phyloP scores from a whole-genome alignment of 2,113 vertebrate species.

The Ammospiza nelsoni region DNA sequence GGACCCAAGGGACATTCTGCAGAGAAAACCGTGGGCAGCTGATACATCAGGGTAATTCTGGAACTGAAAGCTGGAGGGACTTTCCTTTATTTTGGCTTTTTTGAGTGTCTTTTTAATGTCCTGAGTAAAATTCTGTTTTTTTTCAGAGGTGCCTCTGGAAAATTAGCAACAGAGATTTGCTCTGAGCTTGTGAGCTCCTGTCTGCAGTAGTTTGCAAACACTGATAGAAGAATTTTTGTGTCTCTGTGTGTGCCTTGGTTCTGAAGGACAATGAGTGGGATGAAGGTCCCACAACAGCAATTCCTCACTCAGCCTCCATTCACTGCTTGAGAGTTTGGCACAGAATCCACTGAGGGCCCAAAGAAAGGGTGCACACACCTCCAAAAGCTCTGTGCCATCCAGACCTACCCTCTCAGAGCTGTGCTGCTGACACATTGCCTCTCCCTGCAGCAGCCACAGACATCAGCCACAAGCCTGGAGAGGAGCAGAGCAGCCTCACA shows the following conservation, averaged over 20 bases:
- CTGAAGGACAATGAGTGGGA: too few species aligned
- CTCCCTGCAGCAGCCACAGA: background rate
- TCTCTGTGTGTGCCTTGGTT: background rate
- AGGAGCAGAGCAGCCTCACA: background rate
- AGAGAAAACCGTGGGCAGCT: background rate
- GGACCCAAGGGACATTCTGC: background rate
- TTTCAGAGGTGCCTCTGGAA: background rate
- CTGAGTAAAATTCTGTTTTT: background rate
- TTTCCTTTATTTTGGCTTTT: background rate
- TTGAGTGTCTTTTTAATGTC: background rate
- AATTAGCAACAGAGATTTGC: background rate
- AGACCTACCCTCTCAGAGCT: background rate
- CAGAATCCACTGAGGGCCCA: background rate
- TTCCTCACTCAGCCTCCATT: background rate
- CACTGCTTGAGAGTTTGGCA: background rate
- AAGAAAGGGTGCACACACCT: background rate
- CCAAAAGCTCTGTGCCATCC: background rate
- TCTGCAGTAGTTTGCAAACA: background rate
- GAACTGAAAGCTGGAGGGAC: conserved; percentile 2
- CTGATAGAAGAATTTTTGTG: background rate
- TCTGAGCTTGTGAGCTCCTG: background rate
- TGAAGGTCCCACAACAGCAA: background rate
- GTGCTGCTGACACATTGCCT: background rate
- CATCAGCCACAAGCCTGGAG: background rate
- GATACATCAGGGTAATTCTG: background rate